Evolutionary conservation across 53 echinoderm and acorn worm species (phyloP), one percentile per base, ranked within the genome.

Genomic region (Astropecten irregularis): DNA sequence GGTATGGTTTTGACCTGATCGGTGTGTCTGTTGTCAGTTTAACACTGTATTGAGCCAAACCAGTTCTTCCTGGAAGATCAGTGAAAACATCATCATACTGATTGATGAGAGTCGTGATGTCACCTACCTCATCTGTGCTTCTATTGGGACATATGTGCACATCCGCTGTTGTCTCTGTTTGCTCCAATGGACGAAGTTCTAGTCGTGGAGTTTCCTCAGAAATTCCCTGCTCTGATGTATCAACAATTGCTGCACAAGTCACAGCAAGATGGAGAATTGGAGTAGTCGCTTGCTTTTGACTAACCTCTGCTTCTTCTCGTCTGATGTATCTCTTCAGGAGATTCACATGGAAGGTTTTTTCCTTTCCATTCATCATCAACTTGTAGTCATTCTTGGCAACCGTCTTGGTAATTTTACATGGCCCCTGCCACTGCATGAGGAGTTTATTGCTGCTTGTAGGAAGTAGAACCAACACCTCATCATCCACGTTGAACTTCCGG

Each of bases 31-130:
- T 53, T 1, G 86, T 76, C 11, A 86, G 55, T 13, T 51, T 51
- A 11, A 86, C 55, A 5, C 23, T 77, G 29, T 86, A 77, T 39
- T 76, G 66, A 5, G 73, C 57, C 29, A 85, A 26, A 30, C 71
- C n/a, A 20, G 84, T 84, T 15, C 60, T 55, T 16, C 86, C 86
- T 59, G 86, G 86, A 4, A 86, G 0, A 37, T 86, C 86, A 66
- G 76, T 66, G 4, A 86, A 46, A 49, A 66, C 56, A 18, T 49
- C 9, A 19, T 10, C 5, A 19, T 59, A 52, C 14, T 50, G 58
- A 3, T 77, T 3, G 13, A 86, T 48, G 0, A 52, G 27, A 5
- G 2, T 3, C 2, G 3, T 23, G 15, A 86, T 57, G 5, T 86
- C 16, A 20, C 63, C 37, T 9, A 20, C 56, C 19, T 84, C 70